A percentile compares a stretch with the other conserved stretches of the same genome.
These are phyloP conservation scores for Bathynomus jamesi DNA, from an alignment of 1,140 invertebrate species.

Conservation along the genomic window DNA sequence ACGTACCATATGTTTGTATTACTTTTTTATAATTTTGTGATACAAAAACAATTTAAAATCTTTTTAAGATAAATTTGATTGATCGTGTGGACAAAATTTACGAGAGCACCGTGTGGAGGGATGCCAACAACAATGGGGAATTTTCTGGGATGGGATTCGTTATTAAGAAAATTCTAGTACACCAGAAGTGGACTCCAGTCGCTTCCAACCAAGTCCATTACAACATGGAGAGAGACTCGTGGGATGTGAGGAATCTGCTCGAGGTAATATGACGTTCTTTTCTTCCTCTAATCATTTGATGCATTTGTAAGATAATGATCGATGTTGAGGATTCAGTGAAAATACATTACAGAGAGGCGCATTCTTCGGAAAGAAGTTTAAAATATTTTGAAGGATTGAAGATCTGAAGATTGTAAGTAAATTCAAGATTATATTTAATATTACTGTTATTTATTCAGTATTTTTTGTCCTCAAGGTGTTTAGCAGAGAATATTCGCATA, in stretches of 20 bases:
- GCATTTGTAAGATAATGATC: too few species aligned
- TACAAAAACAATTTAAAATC: too few species aligned
- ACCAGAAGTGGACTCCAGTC: slow-evolving; percentile 76
- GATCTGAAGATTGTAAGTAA: too few species aligned
- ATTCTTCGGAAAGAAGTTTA: too few species aligned
- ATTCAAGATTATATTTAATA: too few species aligned
- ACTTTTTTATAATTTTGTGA: too few species aligned
- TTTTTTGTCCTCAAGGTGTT: slow-evolving; percentile 60
- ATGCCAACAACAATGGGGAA: slow-evolving; percentile 64
- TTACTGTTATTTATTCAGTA: not conserved
- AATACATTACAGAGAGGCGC: too few species aligned
- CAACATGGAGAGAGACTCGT: slow-evolving; percentile 85
- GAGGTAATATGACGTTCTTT: slow-evolving; percentile 57
- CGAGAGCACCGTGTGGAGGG: slow-evolving; percentile 85
- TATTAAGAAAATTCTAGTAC: slow-evolving; percentile 89
- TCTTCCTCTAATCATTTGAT: too few species aligned
- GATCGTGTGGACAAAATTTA: slow-evolving; percentile 91
- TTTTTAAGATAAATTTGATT: slow-evolving; percentile 90
- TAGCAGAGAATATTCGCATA: slow-evolving; percentile 82
- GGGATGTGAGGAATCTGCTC: slow-evolving; percentile 83
- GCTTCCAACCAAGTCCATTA: slow-evolving; percentile 82
- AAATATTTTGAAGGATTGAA: too few species aligned
- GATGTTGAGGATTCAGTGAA: too few species aligned
- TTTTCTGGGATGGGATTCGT: slow-evolving; percentile 87
- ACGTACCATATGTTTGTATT: too few species aligned